These are phyloP conservation scores for Ichneumon xanthorius DNA, from an alignment of 2,888 invertebrate species.

Conservation along the genomic window DNA sequence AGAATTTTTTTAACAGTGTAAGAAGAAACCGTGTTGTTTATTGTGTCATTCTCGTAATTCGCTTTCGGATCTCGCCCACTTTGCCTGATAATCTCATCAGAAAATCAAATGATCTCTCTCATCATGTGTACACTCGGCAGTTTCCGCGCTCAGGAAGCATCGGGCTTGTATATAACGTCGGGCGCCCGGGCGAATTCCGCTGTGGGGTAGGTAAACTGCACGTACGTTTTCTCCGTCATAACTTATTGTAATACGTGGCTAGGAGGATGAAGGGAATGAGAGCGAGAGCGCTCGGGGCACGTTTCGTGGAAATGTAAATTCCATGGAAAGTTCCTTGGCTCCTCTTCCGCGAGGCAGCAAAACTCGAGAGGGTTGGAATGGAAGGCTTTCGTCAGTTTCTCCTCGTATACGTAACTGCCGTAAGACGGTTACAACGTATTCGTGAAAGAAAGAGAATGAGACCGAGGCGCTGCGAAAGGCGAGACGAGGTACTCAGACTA, in stretches of 20 bases:
- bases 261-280: conserved; percentile 63
- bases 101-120: conserved; percentile 47
- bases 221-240: conserved; percentile 61
- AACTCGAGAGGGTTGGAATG: conserved; percentile 66
- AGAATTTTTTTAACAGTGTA: too few species aligned
- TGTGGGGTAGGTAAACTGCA: conserved; percentile 62
- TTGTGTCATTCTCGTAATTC: background rate
- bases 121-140: conserved; percentile 38
- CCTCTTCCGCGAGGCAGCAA: conserved; percentile 64
- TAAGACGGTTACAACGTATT: conserved; percentile 52
- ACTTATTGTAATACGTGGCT: conserved; percentile 63
- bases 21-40: background rate
- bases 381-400: conserved; percentile 69
- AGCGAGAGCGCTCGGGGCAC: conserved; percentile 65
- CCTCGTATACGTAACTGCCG: conserved; percentile 36
- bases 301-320: conserved; percentile 73
- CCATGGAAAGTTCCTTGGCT: conserved; percentile 71
- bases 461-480: background rate
- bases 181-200: conserved; percentile 44
- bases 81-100: conserved; percentile 20
- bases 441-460: conserved; percentile 26
- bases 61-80: conserved; percentile 6
- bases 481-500: conserved; percentile 47
- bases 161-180: conserved; percentile 32
- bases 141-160: conserved; percentile 66